A percentile compares a stretch with the other conserved stretches of the same genome.
phyloP scores from a whole-genome alignment of 2,113 vertebrate species.

The Cepphus grylle region DNA sequence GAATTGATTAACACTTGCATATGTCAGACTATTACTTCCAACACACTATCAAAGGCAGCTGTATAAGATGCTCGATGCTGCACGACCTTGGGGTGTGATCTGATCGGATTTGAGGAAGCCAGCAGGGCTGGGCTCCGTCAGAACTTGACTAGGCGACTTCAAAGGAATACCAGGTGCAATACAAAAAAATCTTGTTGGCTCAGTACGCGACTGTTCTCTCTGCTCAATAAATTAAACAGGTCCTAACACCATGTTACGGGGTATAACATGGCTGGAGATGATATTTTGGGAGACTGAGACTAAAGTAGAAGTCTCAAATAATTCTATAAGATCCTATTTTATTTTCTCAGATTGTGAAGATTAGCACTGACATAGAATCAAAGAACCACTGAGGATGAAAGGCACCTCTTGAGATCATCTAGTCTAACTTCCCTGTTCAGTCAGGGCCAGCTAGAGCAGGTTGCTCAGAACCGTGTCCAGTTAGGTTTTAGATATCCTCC shows the following conservation, averaged over 20 bases:
- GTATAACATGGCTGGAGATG: neutral
- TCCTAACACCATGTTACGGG: neutral
- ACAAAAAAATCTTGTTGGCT: conserved; percentile 1
- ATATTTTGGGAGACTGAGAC: neutral
- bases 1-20: neutral
- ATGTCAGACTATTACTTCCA: neutral
- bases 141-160: conserved; percentile 58
- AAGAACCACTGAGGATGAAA: neutral
- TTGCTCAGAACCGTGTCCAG: neutral
- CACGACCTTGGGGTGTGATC: conserved; percentile 2
- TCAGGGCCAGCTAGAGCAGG: neutral
- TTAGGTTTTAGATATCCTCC: neutral
- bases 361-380: neutral
- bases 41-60: neutral
- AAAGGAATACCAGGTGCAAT: conserved; percentile 49
- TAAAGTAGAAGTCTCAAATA: neutral
- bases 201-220: neutral
- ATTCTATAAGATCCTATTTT: neutral
- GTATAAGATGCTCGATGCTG: neutral
- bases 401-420: neutral
- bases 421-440: neutral
- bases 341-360: neutral
- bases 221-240: conserved; percentile 18
- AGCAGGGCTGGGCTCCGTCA: neutral
- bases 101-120: conserved; percentile 13